phyloP scores from a whole-genome alignment of 2,113 vertebrate genomes.

The Leiothrix lutea region DNA sequence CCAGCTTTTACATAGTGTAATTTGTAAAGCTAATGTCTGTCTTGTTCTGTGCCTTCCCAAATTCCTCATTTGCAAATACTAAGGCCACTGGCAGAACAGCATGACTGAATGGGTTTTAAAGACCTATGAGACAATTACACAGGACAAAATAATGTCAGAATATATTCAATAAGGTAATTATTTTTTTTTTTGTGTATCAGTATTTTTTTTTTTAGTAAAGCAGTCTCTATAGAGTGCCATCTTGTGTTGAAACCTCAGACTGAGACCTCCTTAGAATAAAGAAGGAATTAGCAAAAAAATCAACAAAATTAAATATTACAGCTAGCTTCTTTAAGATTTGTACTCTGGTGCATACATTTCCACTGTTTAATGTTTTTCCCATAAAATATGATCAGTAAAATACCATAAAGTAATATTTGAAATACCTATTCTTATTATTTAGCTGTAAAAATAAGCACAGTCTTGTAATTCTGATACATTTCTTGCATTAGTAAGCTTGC shows the following conservation, averaged over 20 bases:
- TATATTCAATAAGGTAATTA: not conserved
- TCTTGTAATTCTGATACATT: not conserved
- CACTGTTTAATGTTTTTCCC: not conserved
- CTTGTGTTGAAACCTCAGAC: conserved; percentile 48
- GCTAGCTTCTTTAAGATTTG: not conserved
- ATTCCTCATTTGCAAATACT: not conserved
- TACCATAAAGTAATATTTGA: not conserved
- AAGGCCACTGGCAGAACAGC: not conserved
- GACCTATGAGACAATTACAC: not conserved
- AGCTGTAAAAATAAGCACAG: not conserved
- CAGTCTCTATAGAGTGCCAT: conserved; percentile 8
- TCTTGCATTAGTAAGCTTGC: not conserved
- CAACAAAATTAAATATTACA: not conserved
- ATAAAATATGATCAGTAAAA: not conserved
- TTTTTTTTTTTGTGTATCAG: not conserved
- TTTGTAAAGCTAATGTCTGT: not conserved
- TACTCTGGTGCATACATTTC: not conserved
- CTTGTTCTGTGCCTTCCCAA: not conserved
- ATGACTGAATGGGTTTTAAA: not conserved
- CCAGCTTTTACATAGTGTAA: not conserved
- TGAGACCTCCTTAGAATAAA: not conserved
- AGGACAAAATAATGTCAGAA: not conserved
- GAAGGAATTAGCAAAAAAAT: not conserved
- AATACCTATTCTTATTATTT: not conserved
- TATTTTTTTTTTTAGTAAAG: not conserved